Evolutionary conservation across 2,113 vertebrate species (phyloP).

Genomic region (Brachyhypopomus gauderio): DNA sequence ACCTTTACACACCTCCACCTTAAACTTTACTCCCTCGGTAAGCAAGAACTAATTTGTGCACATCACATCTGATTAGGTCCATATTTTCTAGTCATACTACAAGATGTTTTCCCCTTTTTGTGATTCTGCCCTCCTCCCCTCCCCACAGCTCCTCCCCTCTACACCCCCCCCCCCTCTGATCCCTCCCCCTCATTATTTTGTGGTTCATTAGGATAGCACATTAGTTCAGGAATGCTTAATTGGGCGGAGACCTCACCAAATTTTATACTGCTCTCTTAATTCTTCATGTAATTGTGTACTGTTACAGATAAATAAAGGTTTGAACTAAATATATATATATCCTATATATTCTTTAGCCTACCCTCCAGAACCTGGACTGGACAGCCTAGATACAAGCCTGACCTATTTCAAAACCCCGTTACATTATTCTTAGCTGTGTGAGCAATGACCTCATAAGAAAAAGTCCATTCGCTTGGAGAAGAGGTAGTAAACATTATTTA

Average conservation of each 20-base stretch:
- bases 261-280: not conserved
- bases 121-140: not conserved
- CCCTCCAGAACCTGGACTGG: not conserved
- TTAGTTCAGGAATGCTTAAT: conserved; percentile 51
- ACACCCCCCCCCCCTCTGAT: not conserved
- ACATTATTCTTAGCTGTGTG: conserved; percentile 40
- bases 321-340: not conserved
- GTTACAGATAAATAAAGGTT: not conserved
- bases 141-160: not conserved
- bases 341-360: not conserved
- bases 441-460: not conserved
- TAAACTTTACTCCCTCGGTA: no score
- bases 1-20: no score
- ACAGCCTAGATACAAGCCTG: conserved; percentile 38
- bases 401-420: conserved; percentile 23
- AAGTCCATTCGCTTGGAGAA: conserved; percentile 15
- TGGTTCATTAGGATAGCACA: conserved; percentile 7
- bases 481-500: not conserved
- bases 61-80: no score
- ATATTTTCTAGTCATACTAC: no score
- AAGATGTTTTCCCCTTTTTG: no score
- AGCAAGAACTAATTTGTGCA: no score
- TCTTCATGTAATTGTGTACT: not conserved
- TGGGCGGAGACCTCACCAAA: not conserved
- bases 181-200: not conserved